Percentiles rank a stretch among this genome's conserved stretches.
Conservation (phyloP, 1,140 invertebrate genomes). For the Zaprionus taronus region DNA sequence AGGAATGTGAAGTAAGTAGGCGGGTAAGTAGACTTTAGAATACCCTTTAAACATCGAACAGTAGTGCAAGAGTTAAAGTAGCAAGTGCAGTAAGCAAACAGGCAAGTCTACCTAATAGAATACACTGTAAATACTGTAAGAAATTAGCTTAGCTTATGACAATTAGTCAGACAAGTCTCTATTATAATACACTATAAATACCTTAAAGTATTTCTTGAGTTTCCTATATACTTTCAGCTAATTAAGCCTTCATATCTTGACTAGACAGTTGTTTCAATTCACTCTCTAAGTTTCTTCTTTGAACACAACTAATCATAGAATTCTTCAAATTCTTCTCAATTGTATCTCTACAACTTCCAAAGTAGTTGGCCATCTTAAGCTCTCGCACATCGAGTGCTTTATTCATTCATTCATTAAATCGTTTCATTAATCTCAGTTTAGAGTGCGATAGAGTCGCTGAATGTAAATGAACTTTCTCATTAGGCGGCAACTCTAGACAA, state of each 20-base stretch:
- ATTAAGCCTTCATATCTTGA: neutral
- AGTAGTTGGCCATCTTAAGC: neutral
- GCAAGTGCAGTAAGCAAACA: too few relatives aligned
- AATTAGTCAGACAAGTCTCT: too few relatives aligned
- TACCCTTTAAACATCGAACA: too few relatives aligned
- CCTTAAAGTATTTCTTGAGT: neutral
- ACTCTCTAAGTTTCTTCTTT: neutral
- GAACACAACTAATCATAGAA: neutral
- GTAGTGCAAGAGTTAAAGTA: too few relatives aligned
- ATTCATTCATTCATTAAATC: conserved; percentile 31
- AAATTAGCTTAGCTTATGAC: too few relatives aligned
- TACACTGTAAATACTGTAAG: too few relatives aligned
- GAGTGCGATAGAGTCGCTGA: conserved; percentile 13
- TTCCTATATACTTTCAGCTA: neutral
- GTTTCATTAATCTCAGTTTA: conserved; percentile 31
- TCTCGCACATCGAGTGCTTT: neutral
- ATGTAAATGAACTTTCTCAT: conserved; percentile 50
- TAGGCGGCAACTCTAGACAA: conserved; percentile 8
- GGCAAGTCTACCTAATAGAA: too few relatives aligned
- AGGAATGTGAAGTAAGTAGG: too few relatives aligned
- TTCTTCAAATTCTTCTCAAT: neutral
- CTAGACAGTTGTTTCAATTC: neutral
- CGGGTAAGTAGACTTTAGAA: too few relatives aligned
- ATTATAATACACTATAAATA: too few relatives aligned
- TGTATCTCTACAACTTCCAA: neutral